Base-by-base conservation (phyloP, 1,140 invertebrate genomes). In the Drosophila busckii region DNA sequence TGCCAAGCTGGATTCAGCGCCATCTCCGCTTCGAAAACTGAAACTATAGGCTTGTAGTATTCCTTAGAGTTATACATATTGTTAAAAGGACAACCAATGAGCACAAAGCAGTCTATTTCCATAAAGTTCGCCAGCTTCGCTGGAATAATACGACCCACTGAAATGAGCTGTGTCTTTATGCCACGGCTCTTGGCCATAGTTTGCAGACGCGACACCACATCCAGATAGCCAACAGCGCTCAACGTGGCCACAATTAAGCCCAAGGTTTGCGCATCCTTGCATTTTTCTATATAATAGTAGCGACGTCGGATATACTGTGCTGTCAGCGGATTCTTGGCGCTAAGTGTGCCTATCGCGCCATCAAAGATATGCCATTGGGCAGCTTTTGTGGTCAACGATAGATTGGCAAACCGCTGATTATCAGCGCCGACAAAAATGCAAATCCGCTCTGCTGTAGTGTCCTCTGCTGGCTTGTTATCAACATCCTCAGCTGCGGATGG, bases 11-110 rank as follows among this genome's bases (percentile, higher is more conserved):
- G 88, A 89, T 94, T 94, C 28, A 96, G 90, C 2, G 97, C 97
- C 20, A 97, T 89, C 89, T 98, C 97, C 25, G 98, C 89, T 88
- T 99, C 97, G 88, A 92, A 97, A 2, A 96, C 94, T n/a, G 95
- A 96, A 1, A 97, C 91, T 34, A 99, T 91, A 3, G 97, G 96
- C 73, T 94, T 94, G 48, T 95, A 94, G 86, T 95, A 97, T 23
- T 98, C 96, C 73, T 93, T 92, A 29, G 91, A 93, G 76, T 95
- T 93, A 62, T 95, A 92, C 31, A 97, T 88, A 54, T 93, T 91
- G 87, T 94, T 96, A 87, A 98, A 95, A 8, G 96, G 92, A 88
- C 97, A 99, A 0, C 95, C 92, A 61, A 98, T 93, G 37, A 96
- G 89, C 2, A 98, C 93, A 89, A 96, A 98, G 32, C 95, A 91